These are phyloP conservation scores for Lycaena phlaeas DNA, from an alignment of 2,888 invertebrate genomes.

Conservation along the genomic window DNA sequence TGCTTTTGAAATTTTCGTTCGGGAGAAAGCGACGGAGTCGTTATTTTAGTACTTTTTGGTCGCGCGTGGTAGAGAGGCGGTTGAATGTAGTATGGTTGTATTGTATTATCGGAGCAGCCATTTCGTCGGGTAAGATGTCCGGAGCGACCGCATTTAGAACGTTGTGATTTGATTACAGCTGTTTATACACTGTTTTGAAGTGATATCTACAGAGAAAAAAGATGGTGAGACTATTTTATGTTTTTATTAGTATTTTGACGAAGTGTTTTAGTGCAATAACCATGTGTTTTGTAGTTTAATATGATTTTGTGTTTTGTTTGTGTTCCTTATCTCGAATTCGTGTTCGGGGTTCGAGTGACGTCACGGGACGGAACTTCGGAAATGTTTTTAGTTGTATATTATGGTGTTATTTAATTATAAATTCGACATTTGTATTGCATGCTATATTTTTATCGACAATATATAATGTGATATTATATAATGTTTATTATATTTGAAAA, in stretches of 20 bases:
- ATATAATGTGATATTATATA: conserved; percentile 8
- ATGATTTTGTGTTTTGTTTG: conserved; percentile 15
- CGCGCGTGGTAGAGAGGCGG: conserved; percentile 38
- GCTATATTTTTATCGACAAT: conserved; percentile 4
- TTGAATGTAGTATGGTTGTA: conserved; percentile 42
- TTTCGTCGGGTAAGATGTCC: conserved; percentile 60
- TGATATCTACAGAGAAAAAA: conserved; percentile 32
- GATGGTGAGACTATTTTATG: conserved; percentile 36
- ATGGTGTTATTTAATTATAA: conserved; percentile 2
- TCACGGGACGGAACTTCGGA: conserved; percentile 22
- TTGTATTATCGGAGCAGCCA: conserved; percentile 62
- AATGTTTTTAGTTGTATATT: conserved; percentile 7
- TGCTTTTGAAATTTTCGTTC: conserved; percentile 21
- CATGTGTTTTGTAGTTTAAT: conserved; percentile 9
- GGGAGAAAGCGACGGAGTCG: conserved; percentile 27
- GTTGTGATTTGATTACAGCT: conserved; percentile 51
- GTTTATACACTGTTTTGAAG: conserved; percentile 49
- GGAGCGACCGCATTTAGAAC: conserved; percentile 48
- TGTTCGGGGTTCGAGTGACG: conserved; percentile 19
- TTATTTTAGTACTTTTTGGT: conserved; percentile 23
- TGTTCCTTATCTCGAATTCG: conserved; percentile 5
- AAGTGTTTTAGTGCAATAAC: conserved; percentile 7
- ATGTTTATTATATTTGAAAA: too few relatives aligned
- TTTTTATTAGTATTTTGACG: conserved; percentile 14
- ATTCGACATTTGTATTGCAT: conserved; percentile 1